phyloP scores from a whole-genome alignment of 2,888 invertebrate genomes.

The Agrochola lychnidis region DNA sequence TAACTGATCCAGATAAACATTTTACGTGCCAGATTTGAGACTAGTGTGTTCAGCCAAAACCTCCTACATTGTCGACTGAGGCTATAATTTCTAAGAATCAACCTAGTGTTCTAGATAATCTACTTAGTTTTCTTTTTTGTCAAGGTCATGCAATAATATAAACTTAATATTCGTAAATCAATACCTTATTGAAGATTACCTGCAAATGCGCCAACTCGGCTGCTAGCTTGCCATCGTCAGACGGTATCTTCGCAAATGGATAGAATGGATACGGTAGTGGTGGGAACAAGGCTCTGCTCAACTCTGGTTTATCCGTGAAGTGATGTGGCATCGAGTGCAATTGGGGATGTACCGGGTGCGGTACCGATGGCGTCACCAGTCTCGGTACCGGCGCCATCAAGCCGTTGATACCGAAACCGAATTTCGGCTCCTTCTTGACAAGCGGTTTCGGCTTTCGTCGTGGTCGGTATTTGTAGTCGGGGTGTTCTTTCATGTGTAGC shows the following conservation, averaged over 20 bases:
- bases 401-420: conserved; percentile 92
- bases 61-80: not conserved
- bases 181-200: conserved; percentile 72
- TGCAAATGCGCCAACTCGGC: conserved; percentile 93
- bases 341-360: conserved; percentile 84
- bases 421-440: conserved; percentile 95
- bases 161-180: conserved; percentile 35
- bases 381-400: conserved; percentile 91
- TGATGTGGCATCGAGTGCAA: conserved; percentile 86
- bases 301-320: conserved; percentile 91
- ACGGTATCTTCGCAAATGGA: conserved; percentile 91
- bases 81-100: not conserved
- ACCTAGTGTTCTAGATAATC: not conserved
- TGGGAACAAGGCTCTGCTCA: conserved; percentile 92
- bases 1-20: not conserved
- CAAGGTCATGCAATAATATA: not conserved
- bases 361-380: conserved; percentile 83
- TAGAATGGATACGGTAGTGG: conserved; percentile 93
- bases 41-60: not conserved
- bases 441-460: conserved; percentile 96
- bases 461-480: conserved; percentile 97
- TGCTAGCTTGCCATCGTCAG: conserved; percentile 91
- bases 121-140: not conserved
- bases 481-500: conserved; percentile 98
- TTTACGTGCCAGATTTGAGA: not conserved